Evolutionary conservation across 2,113 vertebrate genomes (phyloP).

Genomic region (Acinonyx jubatus): DNA sequence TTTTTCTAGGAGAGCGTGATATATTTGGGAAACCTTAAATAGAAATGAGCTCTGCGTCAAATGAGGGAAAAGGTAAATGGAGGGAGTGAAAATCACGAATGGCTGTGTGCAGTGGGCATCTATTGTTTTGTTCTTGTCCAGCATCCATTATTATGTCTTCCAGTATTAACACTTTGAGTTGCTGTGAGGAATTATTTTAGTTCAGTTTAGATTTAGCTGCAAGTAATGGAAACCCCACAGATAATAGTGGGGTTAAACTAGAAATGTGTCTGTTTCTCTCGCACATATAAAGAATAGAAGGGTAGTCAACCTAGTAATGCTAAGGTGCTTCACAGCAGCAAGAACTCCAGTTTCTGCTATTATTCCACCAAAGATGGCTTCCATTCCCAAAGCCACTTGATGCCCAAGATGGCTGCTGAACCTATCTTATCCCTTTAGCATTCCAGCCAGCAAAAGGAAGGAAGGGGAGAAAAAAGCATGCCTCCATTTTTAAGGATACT

Average conservation of each 20-base stretch:
- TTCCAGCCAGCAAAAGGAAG: neutral
- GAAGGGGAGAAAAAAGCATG: neutral
- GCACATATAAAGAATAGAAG: neutral
- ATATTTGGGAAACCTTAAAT: neutral
- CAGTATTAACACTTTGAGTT: neutral
- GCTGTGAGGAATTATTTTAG: neutral
- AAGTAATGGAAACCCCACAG: neutral
- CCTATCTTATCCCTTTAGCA: neutral
- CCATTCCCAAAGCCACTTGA: neutral
- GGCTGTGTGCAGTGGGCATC: neutral
- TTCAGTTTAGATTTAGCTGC: neutral
- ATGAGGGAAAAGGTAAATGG: neutral
- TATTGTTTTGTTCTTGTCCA: neutral
- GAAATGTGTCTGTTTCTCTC: neutral
- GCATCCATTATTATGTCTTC: neutral
- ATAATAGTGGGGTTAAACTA: neutral
- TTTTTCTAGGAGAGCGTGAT: neutral
- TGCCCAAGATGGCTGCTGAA: neutral
- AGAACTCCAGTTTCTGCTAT: neutral
- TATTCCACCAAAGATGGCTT: neutral
- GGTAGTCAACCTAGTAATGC: neutral
- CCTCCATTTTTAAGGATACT: neutral
- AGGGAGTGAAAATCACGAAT: neutral
- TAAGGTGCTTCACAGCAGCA: neutral
- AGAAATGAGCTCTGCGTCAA: neutral